Evolutionary conservation across 2,113 vertebrate species (phyloP), one percentile per base, ranked within the genome.

Genomic region (Dicentrarchus labrax): DNA sequence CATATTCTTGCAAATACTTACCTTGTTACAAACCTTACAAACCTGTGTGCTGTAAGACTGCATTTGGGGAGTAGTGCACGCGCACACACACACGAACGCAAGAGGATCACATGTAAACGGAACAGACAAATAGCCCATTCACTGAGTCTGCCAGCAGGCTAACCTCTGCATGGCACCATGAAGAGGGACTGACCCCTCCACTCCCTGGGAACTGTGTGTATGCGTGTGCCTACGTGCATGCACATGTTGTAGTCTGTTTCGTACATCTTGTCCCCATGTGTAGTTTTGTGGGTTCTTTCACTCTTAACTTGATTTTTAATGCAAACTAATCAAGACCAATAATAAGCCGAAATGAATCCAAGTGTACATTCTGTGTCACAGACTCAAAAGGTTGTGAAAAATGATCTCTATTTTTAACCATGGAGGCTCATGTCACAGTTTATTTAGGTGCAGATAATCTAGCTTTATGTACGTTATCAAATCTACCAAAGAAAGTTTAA

Each of bases 401-500:
- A 50, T 16, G 0, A 22, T 43, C n/a, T 54, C 11, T 72, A 6
- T 62, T 19, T 76, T 76, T 19, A 83, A 36, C 36, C 19, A 67
- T 72, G 9, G 39, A 66, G 39, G 22, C 12, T 80, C 15, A 21
- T 54, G 24, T 83, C 48, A 70, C 70, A 56, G 13, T 84, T 78
- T 56, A 60, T 76, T 81, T 83, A 59, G 41, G 16, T 70, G 75
- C 54, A 78, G 48, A 73, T 77, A 74, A 66, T 76, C 9, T 78
- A 72, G 60, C 72, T 85, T 78, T 80, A 67, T 72, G 56, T 62
- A 59, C 65, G 6, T 77, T 50, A 43, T 75, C 54, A 88, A 73
- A 76, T 77, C 36, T 82, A 84, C 90, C 91, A 94, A 93, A 90
- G 90, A 92, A 61, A 54, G 51, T 80, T 77, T 15, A 60, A 12